Evolutionary conservation across 2,113 vertebrate species (phyloP).

Genomic region (Tringa solitaria): DNA sequence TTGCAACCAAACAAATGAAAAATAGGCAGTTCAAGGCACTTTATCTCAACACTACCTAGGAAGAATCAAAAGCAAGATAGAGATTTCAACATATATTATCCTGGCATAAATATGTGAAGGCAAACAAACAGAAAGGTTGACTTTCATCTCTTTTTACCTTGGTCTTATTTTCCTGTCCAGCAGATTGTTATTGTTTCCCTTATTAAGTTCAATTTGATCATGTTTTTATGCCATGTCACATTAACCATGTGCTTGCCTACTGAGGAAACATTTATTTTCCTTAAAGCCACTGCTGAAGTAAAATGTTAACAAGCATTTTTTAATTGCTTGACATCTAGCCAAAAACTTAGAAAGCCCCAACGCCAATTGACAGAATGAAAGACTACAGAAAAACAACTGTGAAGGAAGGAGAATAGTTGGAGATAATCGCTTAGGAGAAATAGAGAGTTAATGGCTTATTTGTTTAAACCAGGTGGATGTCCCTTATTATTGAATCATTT

Average conservation of each 20-base stretch:
- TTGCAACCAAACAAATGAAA: constrained; percentile 1
- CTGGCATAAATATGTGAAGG: constrained; percentile 21
- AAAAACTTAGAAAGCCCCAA: not conserved
- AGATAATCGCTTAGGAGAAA: not conserved
- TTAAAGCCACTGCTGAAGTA: not conserved
- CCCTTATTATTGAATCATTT: not conserved
- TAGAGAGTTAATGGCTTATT: not conserved
- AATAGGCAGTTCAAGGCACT: constrained; percentile 42
- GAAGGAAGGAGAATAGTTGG: not conserved
- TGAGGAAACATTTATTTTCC: not conserved
- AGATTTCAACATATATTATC: constrained; percentile 33
- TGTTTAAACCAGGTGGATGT: not conserved
- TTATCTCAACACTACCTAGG: constrained; percentile 32
- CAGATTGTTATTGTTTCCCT: not conserved
- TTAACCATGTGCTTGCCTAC: not conserved
- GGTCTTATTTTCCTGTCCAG: not conserved
- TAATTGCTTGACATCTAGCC: not conserved
- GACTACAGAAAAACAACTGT: not conserved
- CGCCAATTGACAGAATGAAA: not conserved
- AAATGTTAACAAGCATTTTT: not conserved
- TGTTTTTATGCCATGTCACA: not conserved
- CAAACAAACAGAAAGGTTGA: constrained; percentile 16
- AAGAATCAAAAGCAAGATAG: constrained; percentile 45
- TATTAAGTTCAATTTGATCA: not conserved
- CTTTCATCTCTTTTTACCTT: not conserved